Evolutionary conservation across 2,888 invertebrate species (phyloP), one percentile per base, ranked within the genome.

Genomic region (Dynastes tityus): DNA sequence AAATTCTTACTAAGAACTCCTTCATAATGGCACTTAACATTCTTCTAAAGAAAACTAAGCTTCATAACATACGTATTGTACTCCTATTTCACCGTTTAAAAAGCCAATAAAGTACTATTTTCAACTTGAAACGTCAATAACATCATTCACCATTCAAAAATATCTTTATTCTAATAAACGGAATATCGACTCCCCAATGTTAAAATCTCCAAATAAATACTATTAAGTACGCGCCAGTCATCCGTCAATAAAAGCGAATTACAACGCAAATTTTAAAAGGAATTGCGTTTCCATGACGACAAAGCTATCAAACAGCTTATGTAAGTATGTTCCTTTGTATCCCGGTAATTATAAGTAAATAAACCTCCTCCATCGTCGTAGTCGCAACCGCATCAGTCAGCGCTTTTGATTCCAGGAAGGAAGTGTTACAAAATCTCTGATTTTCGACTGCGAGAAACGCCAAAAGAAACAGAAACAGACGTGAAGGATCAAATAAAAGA

Each of bases 321-420:
- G 22, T 55, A 55, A 55, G n/a, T 55, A 53, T 55, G 55, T 22
- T 55, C 55, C 55, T 55, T 55, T 55, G 55, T 55, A 22, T 22
- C n/a, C 55, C 8, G n/a, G 55, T 55, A 55, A 55, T 55, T 55
- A 55, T 55, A 55, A 55, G 55, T 13, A 55, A 55, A 55, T 16
- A 55, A 55, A 55, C 22, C 1, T n/a, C 13, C 13, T 4, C 53
- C 13, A n/a, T n/a, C 53, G n/a, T 11, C 45, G 45, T 11, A 8
- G 45, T 8, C 45, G 45, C 45, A 45, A 11, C 45, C 8, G 11
- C 45, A 11, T 45, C 45, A 8, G 8, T 11, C 45, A 11, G 45
- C 45, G 11, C 45, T 2, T 45, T 45, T 45, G 45, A 45, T 55
- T 55, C 55, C 16, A 4, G 22, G 55, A 55, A 55, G 16, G 16